Evolutionary conservation across 2,797 vertebrate genomes (phyloP).

Genomic region (Streptopelia turtur): DNA sequence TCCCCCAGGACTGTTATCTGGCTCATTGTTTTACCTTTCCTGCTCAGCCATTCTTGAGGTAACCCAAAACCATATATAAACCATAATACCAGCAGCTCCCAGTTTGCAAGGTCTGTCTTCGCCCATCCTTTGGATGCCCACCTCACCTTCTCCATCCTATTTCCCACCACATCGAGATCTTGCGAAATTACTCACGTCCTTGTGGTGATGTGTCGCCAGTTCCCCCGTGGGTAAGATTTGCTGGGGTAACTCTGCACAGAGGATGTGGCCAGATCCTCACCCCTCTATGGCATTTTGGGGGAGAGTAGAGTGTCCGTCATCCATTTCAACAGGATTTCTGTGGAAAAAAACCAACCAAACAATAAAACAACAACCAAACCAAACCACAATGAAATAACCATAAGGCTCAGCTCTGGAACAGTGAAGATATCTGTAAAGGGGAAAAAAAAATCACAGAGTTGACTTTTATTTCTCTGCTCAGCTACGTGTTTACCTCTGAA

Average conservation of each 20-base stretch:
- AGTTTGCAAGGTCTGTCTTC: neutral
- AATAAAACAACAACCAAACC: too few species aligned
- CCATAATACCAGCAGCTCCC: neutral
- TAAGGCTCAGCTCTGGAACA: neutral
- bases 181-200: neutral
- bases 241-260: neutral
- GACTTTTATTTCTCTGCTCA: neutral
- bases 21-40: slow-evolving; percentile 18
- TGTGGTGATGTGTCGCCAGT: fast-evolving
- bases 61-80: neutral
- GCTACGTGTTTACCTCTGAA: neutral
- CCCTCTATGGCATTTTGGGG: neutral
- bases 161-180: neutral
- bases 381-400: too few species aligned
- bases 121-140: neutral
- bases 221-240: neutral
- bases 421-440: neutral
- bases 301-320: neutral
- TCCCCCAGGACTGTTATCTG: neutral
- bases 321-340: neutral
- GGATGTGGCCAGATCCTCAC: neutral
- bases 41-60: neutral
- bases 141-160: neutral
- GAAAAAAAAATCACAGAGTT: neutral
- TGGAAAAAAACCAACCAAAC: too few species aligned